Percentiles rank a stretch among this genome's conserved stretches.
Conservation (phyloP, 1,140 invertebrate species). For the Orius laevigatus region DNA sequence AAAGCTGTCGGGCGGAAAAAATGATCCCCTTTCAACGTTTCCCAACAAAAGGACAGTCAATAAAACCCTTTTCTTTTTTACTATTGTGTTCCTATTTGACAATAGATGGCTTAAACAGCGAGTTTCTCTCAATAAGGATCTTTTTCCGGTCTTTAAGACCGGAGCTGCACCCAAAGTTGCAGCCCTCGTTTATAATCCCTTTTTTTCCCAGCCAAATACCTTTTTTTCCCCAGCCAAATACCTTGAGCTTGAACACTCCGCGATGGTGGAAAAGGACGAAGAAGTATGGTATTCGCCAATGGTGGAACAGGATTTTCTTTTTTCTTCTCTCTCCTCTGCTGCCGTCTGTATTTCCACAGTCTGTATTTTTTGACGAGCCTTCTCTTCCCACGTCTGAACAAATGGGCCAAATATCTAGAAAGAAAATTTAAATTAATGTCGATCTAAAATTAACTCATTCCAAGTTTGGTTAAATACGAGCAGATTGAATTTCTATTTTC, state of each 20-base stretch:
- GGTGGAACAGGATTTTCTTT: constrained; percentile 11
- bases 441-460: neutral
- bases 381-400: constrained; percentile 69
- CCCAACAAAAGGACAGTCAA: too few species aligned
- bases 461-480: neutral
- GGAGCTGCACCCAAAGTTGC: neutral
- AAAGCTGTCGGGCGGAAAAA: too few species aligned
- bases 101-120: too few species aligned
- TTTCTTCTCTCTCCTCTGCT: constrained; percentile 24
- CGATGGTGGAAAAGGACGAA: constrained; percentile 13
- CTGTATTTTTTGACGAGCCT: constrained; percentile 67
- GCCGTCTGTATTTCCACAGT: constrained; percentile 36
- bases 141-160: neutral
- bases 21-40: too few species aligned
- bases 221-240: neutral
- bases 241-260: constrained; percentile 5
- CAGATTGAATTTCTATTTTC: neutral
- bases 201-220: neutral
- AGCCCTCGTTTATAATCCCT: too few species aligned
- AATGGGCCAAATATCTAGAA: constrained; percentile 68
- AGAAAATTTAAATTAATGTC: constrained; percentile 10
- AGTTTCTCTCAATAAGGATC: neutral
- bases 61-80: too few species aligned
- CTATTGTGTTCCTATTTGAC: too few species aligned
- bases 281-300: constrained; percentile 16